Evolutionary conservation across 2,797 vertebrate species (phyloP).

Genomic region (Carduelis carduelis): DNA sequence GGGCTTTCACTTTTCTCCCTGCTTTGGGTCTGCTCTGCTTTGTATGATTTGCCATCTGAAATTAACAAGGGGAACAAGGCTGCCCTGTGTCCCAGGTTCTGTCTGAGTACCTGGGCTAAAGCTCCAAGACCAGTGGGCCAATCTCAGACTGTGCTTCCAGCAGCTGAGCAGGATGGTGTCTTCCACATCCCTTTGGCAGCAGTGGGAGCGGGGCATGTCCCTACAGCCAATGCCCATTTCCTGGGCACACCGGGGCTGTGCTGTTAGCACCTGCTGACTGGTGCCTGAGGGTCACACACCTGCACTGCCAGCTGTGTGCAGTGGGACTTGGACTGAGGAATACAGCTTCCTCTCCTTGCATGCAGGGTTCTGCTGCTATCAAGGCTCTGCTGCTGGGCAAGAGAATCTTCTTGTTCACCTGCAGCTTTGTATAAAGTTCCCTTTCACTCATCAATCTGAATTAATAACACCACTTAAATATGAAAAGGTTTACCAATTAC

Average conservation of each 20-base stretch:
- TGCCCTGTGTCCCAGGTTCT: not conserved
- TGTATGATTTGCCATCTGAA: not conserved
- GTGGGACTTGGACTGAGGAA: not conserved
- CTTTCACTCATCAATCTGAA: not conserved
- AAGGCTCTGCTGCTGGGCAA: not conserved
- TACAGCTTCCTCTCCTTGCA: fast-evolving
- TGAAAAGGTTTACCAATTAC: conserved; percentile 1
- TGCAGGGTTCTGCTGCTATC: not conserved
- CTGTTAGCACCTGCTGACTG: not conserved
- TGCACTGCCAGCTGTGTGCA: fast-evolving
- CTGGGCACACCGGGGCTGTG: not conserved
- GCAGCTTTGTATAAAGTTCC: not conserved
- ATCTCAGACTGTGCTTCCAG: fast-evolving
- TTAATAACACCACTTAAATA: not conserved
- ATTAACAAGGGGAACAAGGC: not conserved
- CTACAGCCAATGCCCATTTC: fast-evolving
- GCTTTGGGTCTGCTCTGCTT: not conserved
- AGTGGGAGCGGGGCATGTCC: fast-evolving
- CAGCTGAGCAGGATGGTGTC: fast-evolving
- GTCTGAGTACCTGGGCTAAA: not conserved
- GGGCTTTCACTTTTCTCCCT: not conserved
- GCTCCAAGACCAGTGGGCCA: not conserved
- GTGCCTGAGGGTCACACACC: not conserved
- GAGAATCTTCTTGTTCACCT: not conserved
- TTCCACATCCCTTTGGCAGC: not conserved